phyloP scores from a whole-genome alignment of 2,113 vertebrate genomes.

The Antigone vipio region DNA sequence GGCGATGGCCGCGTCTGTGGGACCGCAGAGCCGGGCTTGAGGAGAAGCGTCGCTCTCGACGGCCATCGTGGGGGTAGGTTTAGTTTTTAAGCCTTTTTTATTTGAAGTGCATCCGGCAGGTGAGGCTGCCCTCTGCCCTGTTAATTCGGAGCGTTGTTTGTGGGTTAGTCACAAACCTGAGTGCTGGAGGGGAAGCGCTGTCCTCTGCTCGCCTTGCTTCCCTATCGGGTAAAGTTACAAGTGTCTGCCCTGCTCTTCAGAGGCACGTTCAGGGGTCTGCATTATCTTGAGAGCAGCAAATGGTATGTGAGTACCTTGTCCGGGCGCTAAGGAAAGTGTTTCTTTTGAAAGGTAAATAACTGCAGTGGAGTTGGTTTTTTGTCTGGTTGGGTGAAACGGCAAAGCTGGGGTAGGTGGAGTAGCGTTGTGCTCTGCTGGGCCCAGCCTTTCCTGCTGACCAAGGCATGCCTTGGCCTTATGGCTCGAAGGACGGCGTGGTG shows the following conservation, averaged over 20 bases:
- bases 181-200: accelerated
- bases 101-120: accelerated
- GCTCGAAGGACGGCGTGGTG: accelerated
- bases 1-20: accelerated
- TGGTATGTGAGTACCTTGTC: accelerated
- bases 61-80: too few species aligned
- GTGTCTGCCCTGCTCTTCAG: background rate
- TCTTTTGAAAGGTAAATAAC: background rate
- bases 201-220: too few species aligned
- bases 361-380: accelerated
- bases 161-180: accelerated
- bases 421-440: accelerated
- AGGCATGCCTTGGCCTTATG: accelerated
- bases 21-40: accelerated
- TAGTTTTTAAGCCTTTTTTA: background rate
- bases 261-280: accelerated
- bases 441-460: background rate
- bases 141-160: accelerated
- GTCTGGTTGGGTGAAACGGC: too few species aligned
- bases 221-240: accelerated
- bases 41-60: background rate
- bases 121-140: too few species aligned
- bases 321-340: accelerated
- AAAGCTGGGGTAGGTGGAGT: accelerated
- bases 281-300: too few species aligned